Base-by-base conservation (phyloP, 2,797 vertebrate genomes). In the Tragopan temminckii region DNA sequence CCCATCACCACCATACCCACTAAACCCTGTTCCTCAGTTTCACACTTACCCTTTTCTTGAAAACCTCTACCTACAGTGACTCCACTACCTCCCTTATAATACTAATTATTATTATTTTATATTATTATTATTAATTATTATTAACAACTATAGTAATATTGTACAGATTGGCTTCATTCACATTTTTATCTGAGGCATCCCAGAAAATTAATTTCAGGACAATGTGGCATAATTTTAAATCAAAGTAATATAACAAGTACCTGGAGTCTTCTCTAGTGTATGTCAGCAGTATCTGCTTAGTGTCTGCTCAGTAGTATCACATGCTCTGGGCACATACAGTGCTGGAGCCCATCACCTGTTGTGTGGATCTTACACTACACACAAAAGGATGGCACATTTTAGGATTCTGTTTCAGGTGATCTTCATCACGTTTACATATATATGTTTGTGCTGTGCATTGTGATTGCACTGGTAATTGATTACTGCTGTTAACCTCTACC, bases 401-500 rank as follows among this genome's bases (percentile, higher is more conserved):
- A 78, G 46, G 67, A 64, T 55, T 89, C 57, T 85, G 20, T 67
- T 79, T 25, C 38, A 3, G 59, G 45, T 25, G 20, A 70, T 88
- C 42, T 85, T 75, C 21, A 52, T 90, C 64, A 46, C 2, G 31
- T 83, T 88, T 83, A 50, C 85, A 78, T 85, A 57, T 85, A 80
- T 78, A 70, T 59, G 13, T 52, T 57, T 64, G 50, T 35, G n/a
- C 40, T 89, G 58, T 63, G n/a, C 35, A 21, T 31, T 63, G 8
- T 71, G 17, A 52, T 52, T 64, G 55, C n/a, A 27, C 33, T 89
- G 58, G 43, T 79, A 83, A 83, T 67, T 85, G 72, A 82, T 93
- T 94, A 40, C 88, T 93, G 53, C 42, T 42, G 10, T 83, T 95
- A 94, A 76, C 57, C 33, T 93, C 52, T 85, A 59, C 19, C 18